phyloP scores from a whole-genome alignment of 1,140 invertebrate species.

The Bombus affinis region DNA sequence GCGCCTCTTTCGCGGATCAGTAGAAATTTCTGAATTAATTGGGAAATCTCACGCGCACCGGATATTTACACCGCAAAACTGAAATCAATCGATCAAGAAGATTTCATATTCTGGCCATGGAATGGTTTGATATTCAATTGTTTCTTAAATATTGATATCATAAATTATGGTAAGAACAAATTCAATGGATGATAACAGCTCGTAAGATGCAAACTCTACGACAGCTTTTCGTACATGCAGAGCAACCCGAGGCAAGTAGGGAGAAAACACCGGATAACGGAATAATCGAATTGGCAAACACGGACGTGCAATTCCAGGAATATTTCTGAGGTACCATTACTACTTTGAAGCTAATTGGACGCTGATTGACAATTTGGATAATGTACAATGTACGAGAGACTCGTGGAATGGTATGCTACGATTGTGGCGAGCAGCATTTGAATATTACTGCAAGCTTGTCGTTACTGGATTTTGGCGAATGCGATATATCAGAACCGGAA shows the following conservation, averaged over 20 bases:
- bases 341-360: constrained; percentile 42
- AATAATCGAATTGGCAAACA: not conserved
- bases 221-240: not conserved
- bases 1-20: no score
- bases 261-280: not conserved
- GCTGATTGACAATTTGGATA: constrained; percentile 45
- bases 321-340: not conserved
- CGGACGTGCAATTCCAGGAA: constrained; percentile 4
- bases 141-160: not conserved
- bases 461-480: constrained; percentile 47
- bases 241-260: no score
- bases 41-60: no score
- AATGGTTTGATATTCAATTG: no score
- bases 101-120: no score
- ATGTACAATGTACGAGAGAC: constrained; percentile 38
- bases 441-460: constrained; percentile 34
- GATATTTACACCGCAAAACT: no score
- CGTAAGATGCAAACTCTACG: not conserved
- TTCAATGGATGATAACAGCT: not conserved
- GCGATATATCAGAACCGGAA: constrained; percentile 40
- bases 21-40: no score
- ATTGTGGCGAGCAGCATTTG: constrained; percentile 30
- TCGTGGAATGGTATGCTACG: constrained; percentile 44
- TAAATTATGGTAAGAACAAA: not conserved
- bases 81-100: no score